Percentiles rank a stretch among this genome's conserved stretches.
Evolutionary conservation across 1,140 invertebrate genomes (phyloP).

Genomic region (Calephelis nemesis): DNA sequence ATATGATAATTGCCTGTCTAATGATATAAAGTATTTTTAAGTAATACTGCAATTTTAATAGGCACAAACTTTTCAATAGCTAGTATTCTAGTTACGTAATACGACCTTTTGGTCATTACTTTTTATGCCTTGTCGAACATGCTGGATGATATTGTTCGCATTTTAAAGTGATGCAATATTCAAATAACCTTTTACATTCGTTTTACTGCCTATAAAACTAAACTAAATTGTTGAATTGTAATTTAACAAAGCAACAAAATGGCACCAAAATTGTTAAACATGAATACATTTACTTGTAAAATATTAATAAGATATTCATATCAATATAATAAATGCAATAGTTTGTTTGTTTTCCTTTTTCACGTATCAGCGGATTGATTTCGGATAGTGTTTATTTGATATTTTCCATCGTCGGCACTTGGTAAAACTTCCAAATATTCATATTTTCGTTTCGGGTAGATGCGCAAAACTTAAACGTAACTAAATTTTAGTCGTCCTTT

Average conservation of each 20-base stretch:
- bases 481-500: too few species aligned
- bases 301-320: neutral
- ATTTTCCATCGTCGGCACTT: too few species aligned
- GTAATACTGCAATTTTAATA: too few species aligned
- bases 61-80: too few species aligned
- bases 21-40: too few species aligned
- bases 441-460: too few species aligned
- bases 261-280: neutral
- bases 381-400: too few species aligned
- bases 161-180: slow-evolving; percentile 8
- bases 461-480: too few species aligned
- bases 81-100: neutral
- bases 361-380: too few species aligned
- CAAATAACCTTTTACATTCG: slow-evolving; percentile 3
- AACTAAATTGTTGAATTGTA: slow-evolving; percentile 4
- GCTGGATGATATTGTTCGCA: neutral
- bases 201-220: slow-evolving; percentile 10
- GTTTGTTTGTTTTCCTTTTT: neutral
- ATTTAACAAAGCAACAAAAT: slow-evolving; percentile 10
- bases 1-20: too few species aligned
- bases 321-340: neutral
- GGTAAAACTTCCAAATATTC: too few species aligned
- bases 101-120: neutral
- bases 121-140: slow-evolving; percentile 9
- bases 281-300: neutral